Evolutionary conservation across 2,888 invertebrate species (phyloP).

Genomic region (Tenthredo notha): DNA sequence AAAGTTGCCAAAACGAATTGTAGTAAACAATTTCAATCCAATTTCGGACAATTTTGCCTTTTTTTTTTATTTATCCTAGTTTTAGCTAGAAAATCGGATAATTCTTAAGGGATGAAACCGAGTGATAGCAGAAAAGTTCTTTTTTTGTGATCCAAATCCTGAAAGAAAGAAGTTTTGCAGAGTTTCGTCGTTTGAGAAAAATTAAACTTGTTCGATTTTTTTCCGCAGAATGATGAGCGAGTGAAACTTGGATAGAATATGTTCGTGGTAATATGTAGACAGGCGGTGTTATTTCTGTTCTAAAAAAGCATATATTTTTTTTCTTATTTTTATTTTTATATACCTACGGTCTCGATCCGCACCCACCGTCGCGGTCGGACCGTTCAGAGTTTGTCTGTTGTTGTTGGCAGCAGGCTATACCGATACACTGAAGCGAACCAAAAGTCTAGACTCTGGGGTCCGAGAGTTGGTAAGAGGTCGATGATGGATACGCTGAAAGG

Average conservation of each 20-base stretch:
- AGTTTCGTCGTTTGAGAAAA: background rate
- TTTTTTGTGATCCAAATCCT: background rate
- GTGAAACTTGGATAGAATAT: background rate
- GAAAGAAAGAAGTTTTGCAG: background rate
- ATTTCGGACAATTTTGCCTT: background rate
- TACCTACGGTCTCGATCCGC: background rate
- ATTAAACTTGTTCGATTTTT: background rate
- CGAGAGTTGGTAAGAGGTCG: background rate
- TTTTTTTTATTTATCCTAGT: no score
- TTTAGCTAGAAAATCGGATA: no score
- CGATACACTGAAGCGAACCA: background rate
- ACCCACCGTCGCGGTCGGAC: no score
- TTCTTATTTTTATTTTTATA: background rate
- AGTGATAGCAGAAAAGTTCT: background rate
- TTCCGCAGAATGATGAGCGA: background rate
- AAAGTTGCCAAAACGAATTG: background rate
- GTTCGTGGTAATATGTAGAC: background rate
- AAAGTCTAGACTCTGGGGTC: background rate
- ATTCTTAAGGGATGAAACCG: background rate
- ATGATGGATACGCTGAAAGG: conserved; percentile 49
- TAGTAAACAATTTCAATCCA: background rate
- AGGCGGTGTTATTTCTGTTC: conserved; percentile 13
- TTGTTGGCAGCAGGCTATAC: conserved; percentile 21
- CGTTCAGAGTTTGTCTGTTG: background rate
- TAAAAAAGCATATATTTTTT: background rate